phyloP scores from a whole-genome alignment of 1,140 invertebrate species.

The Hydropsyche tenuis region DNA sequence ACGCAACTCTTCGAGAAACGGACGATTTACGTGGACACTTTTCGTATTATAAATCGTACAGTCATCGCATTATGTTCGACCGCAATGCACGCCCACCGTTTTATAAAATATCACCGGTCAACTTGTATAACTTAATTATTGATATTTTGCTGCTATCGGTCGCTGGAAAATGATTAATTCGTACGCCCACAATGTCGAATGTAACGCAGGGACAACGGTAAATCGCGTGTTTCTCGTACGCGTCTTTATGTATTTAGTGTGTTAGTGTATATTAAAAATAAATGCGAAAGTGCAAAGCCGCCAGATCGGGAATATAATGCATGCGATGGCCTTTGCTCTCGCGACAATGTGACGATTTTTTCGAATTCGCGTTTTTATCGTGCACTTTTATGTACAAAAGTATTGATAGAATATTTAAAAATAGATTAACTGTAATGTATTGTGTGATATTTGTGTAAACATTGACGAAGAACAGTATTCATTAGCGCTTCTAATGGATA shows the following conservation, averaged over 20 bases:
- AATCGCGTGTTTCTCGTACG: too few relatives aligned
- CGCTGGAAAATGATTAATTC: constrained; percentile 16
- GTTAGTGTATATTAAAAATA: background rate
- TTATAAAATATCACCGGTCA: background rate
- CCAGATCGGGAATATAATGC: too few relatives aligned
- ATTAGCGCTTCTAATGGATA: constrained; percentile 21
- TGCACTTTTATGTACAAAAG: background rate
- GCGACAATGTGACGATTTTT: too few relatives aligned
- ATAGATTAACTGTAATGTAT: constrained; percentile 20
- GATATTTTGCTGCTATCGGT: constrained; percentile 17
- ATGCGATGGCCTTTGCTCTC: too few relatives aligned
- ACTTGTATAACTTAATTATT: constrained; percentile 29
- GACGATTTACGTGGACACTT: too few relatives aligned
- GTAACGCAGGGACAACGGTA: too few relatives aligned
- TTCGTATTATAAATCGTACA: too few relatives aligned
- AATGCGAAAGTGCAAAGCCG: background rate
- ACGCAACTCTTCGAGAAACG: too few relatives aligned
- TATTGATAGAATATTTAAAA: background rate
- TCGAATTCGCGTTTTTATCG: background rate
- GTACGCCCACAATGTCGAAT: background rate
- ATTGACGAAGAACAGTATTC: constrained; percentile 1
- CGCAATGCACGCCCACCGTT: background rate
- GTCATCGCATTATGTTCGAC: background rate
- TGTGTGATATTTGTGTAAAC: background rate
- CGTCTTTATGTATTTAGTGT: too few relatives aligned